Evolutionary conservation across 2,888 invertebrate species (phyloP).

Genomic region (Belgica antarctica): DNA sequence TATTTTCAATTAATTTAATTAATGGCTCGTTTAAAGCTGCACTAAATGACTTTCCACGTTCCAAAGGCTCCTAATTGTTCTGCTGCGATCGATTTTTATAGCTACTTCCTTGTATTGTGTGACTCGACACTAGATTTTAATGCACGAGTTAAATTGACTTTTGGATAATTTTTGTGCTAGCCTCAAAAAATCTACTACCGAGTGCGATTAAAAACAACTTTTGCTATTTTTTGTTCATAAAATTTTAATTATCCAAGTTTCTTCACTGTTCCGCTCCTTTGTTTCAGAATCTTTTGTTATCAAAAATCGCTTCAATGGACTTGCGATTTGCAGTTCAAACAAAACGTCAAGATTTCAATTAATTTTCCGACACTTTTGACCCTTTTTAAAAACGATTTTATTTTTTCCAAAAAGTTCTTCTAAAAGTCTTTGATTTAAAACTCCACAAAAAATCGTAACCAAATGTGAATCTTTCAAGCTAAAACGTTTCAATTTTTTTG

Average conservation of each 20-base stretch:
- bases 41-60: neutral
- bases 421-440: too few relatives aligned
- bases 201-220: too few relatives aligned
- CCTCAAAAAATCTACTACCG: too few relatives aligned
- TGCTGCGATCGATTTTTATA: too few relatives aligned
- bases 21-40: slow-evolving; percentile 35
- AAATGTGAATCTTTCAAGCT: too few relatives aligned
- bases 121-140: slow-evolving; percentile 34
- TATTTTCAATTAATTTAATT: slow-evolving; percentile 43
- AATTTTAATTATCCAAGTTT: neutral
- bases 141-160: slow-evolving; percentile 42
- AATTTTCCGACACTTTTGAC: too few relatives aligned
- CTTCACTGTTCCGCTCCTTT: neutral
- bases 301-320: neutral
- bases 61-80: slow-evolving; percentile 27
- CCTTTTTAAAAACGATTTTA: too few relatives aligned
- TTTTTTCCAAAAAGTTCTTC: too few relatives aligned
- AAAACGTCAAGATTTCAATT: too few relatives aligned
- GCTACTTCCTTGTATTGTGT: neutral
- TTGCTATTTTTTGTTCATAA: slow-evolving; percentile 6
- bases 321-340: neutral
- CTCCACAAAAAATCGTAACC: too few relatives aligned
- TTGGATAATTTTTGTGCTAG: slow-evolving; percentile 5
- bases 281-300: too few relatives aligned
- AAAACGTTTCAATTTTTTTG: too few relatives aligned